Base-by-base conservation (phyloP, 2,113 vertebrate species). In the Dendrocopos noguchii region DNA sequence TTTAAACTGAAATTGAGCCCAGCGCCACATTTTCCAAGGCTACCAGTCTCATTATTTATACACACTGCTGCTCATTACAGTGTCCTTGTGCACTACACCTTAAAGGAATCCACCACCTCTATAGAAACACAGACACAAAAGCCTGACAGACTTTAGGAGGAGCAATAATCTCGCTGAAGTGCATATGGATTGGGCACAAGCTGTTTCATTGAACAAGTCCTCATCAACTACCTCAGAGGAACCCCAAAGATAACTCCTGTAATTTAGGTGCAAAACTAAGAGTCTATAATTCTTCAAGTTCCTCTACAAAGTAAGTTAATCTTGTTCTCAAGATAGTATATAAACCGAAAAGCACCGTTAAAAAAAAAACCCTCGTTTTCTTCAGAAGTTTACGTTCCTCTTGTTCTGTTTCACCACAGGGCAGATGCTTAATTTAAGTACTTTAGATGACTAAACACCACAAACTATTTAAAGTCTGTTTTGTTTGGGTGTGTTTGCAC, bases 271-370 rank as follows among this genome's bases (percentile, higher is more conserved):
- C 11, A 83, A 90, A 90, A 29, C 5, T 27, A 19, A 3, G n/a
- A 56, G 33, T 8, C 27, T 3, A 0, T 11, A 52, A 55, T 0
- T 64, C 12, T 47, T 39, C 4, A 44, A 77, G 3, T 6, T 9
- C 4, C 78, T 60, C 65, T 29, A 75, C 12, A 72, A 6, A 36
- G 46, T 50, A 33, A 71, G 25, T 0, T 0, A 15, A 42, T 2
- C 31, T 42, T n/a, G 16, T 9, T 65, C 10, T 66, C 70, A 44
- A 50, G 3, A 80, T 61, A 2, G 50, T 68, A 66, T 0, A 24
- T 5, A 85, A 84, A 8, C 8, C 1, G 0, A 53, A 47, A 56
- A 24, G 6, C 10, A 61, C 4, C 0, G 36, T 15, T 7, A 4
- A 12, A 34, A 12, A 42, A 2, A 4, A 0, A 29, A 39, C 20